Evolutionary conservation across 2,113 vertebrate genomes (phyloP).

Genomic region (Callospermophilus lateralis): DNA sequence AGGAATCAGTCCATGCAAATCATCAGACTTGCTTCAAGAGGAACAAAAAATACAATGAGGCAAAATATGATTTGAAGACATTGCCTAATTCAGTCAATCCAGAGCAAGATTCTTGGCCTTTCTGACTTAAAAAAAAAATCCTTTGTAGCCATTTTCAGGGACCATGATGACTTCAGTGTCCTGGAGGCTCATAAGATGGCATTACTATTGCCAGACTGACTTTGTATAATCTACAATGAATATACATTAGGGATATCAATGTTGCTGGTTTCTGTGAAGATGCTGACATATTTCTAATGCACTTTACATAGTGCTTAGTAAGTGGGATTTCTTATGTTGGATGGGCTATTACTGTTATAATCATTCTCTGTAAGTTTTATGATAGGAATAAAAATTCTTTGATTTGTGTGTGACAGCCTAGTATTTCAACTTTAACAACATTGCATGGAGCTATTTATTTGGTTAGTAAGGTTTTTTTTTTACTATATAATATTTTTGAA

Average conservation of each 20-base stretch:
- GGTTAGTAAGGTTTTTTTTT: background rate
- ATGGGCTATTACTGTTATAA: background rate
- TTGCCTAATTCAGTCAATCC: background rate
- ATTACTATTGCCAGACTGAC: too few relatives aligned
- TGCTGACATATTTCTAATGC: background rate
- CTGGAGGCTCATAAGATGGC: too few relatives aligned
- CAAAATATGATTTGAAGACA: background rate
- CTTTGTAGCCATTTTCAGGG: too few relatives aligned
- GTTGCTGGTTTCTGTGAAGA: background rate
- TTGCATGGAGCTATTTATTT: background rate
- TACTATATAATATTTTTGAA: background rate
- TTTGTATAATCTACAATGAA: background rate
- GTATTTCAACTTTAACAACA: background rate
- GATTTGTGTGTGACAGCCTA: background rate
- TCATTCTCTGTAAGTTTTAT: background rate
- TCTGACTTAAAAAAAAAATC: background rate
- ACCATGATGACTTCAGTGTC: too few relatives aligned
- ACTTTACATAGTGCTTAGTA: background rate
- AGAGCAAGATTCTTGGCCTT: background rate
- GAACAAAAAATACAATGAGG: background rate
- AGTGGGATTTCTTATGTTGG: background rate
- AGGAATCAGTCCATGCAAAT: slow-evolving; percentile 58
- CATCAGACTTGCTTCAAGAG: slow-evolving; percentile 9
- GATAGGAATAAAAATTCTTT: background rate
- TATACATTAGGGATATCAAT: background rate